phyloP scores from a whole-genome alignment of 2,888 invertebrate genomes.

The Spilosoma lubricipeda region DNA sequence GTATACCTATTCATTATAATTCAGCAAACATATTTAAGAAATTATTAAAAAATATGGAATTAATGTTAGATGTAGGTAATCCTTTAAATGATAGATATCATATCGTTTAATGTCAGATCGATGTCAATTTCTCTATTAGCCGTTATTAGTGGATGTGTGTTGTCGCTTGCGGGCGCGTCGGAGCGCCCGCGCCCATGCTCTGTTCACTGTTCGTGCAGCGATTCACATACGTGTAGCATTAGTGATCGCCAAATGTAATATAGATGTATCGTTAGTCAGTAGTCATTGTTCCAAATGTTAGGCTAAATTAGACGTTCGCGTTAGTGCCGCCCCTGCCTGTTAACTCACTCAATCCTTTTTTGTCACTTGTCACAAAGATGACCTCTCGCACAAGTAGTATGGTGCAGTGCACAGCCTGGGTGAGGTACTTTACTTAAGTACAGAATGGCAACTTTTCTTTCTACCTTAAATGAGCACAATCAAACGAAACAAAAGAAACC shows the following conservation, averaged over 20 bases:
- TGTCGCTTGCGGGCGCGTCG: conserved; percentile 58
- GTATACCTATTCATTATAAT: conserved; percentile 87
- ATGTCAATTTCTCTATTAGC: conserved; percentile 74
- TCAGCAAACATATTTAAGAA: conserved; percentile 74
- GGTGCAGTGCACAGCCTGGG: background rate
- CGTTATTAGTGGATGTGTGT: conserved; percentile 64
- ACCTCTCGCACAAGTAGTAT: background rate
- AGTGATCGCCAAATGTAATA: conserved; percentile 85
- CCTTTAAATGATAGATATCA: conserved; percentile 63
- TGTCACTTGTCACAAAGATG: background rate
- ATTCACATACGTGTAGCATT: conserved; percentile 77
- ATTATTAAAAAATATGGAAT: conserved; percentile 59
- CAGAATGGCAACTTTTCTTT: background rate
- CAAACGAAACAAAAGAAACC: background rate
- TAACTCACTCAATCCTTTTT: conserved; percentile 35
- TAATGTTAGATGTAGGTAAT: conserved; percentile 76
- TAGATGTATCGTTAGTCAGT: conserved; percentile 84
- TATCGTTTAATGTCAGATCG: conserved; percentile 70
- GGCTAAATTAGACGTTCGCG: conserved; percentile 78
- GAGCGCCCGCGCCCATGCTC: conserved; percentile 36
- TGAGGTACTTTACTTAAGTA: background rate
- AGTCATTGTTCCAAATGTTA: conserved; percentile 86
- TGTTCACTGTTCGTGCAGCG: conserved; percentile 66
- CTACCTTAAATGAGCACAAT: background rate
- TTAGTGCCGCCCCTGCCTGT: conserved; percentile 63